Evolutionary conservation across 2,888 invertebrate species (phyloP), one percentile per base, ranked within the genome.

Genomic region (Drosophila helvetica): DNA sequence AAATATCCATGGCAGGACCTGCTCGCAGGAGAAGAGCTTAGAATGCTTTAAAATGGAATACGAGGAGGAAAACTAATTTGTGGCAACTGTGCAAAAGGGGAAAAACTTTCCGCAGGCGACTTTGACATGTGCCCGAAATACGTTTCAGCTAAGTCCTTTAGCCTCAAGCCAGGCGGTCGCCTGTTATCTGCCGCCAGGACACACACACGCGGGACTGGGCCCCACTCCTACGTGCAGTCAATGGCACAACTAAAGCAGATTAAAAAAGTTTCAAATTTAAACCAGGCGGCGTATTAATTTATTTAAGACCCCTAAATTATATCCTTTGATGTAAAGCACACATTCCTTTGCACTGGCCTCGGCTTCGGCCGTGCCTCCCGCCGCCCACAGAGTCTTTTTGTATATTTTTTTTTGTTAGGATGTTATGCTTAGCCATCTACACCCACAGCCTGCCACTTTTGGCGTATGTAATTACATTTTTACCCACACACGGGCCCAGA

Each of bases 301-400:
- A 88, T 85, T 86, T 85, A 85, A 85, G 85, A 81, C 88, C 89
- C 87, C 77, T 85, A 80, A 88, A 88, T 88, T 84, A 88, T 86
- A 88, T 83, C 88, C 83, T 83, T 83, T 83, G 83, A 83, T 83
- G 83, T 88, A 76, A 66, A 74, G 79, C 82, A 83, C 75, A 85
- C 70, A 86, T 69, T 81, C 72, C 82, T 74, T 81, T 74, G 69
- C 78, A 53, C 25, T 61, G 75, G 46, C 59, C 9, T 27, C 55
- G 27, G 54, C 42, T 63, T 10, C 3, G 10, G 0, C 27, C 27
- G 56, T 51, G 56, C 64, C 56, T 51, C 65, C 60, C 52, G n/a
- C 74, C 19, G 19, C 68, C 53, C 73, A 38, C 19, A 15, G 22
- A 43, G 9, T 50, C 25, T 25, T 25, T 25, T 25, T 7, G 27